Evolutionary conservation across 2,888 invertebrate species (phyloP), one percentile per base, ranked within the genome.

Genomic region (Asteroscopus sphinx): DNA sequence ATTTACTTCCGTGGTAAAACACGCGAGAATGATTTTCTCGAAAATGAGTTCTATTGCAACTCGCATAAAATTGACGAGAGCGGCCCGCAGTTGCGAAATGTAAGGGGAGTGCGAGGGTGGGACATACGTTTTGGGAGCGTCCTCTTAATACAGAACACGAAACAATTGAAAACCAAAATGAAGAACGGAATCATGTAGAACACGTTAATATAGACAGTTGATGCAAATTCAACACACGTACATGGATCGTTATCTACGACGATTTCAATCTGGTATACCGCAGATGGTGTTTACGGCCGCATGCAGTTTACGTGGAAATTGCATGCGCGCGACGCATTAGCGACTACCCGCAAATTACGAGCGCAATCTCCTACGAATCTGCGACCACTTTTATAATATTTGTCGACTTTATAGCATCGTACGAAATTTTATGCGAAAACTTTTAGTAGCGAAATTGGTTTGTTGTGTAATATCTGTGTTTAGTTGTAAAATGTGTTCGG

Each of bases 301-400:
- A 75, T 77, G 80, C 68, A 75, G 81, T 82, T 83, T 80, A 81
- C 79, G 70, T 75, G 80, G 82, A 85, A 83, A 87, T 88, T 81
- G 82, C 86, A 83, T 83, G 84, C 76, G 76, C 81, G 73, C 75
- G 71, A 79, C 79, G 77, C 79, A 83, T 85, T 86, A 80, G 67
- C 62, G 59, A 62, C 64, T 68, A 64, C 69, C 78, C 76, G 73
- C 81, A 79, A 82, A 83, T 85, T 83, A 73, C 63, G 62, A 58
- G 53, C 61, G 69, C 82, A 83, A 83, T 83, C 78, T 82, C 74
- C 65, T 62, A 62, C 63, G 56, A 71, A 73, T 68, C 65, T 65
- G 60, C 52, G 59, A 57, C 68, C 56, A 66, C 49, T 54, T 66
- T 68, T 56, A 66, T 59, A 58, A 70, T 44, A 68, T 71, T 63